These are phyloP conservation scores for Drosophila parvula DNA, from an alignment of 1,140 invertebrate species.

Conservation along the genomic window DNA sequence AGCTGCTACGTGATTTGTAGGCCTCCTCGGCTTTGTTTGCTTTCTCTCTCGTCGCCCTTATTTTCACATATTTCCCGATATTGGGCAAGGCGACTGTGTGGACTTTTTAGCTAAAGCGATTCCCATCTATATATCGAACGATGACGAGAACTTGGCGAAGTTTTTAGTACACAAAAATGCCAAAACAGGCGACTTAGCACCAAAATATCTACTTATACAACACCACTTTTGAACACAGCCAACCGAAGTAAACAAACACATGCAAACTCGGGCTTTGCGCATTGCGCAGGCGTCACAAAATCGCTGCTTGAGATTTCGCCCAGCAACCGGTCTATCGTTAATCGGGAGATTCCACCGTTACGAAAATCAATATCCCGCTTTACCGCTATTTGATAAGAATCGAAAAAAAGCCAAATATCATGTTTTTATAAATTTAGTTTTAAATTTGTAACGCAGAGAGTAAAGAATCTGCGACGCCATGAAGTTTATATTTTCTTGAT, in stretches of 20 bases:
- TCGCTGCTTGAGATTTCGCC: slow-evolving; percentile 14
- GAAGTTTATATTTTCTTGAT: too few species aligned
- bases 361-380: slow-evolving; percentile 36
- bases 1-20: slow-evolving; percentile 10
- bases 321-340: slow-evolving; percentile 49
- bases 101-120: slow-evolving; percentile 3
- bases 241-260: slow-evolving; percentile 76
- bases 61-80: slow-evolving; percentile 14
- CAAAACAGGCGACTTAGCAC: slow-evolving; percentile 56
- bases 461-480: too few species aligned
- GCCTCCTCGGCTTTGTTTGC: slow-evolving; percentile 21
- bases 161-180: slow-evolving; percentile 48
- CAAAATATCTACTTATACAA: slow-evolving; percentile 66
- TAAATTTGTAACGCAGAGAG: too few species aligned
- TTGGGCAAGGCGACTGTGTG: slow-evolving; percentile 1
- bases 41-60: slow-evolving; percentile 1
- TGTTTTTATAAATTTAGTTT: too few species aligned
- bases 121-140: slow-evolving; percentile 27
- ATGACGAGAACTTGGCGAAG: slow-evolving; percentile 23
- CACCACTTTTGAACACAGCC: slow-evolving; percentile 58
- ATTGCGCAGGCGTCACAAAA: slow-evolving; percentile 53
- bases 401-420: not conserved
- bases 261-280: slow-evolving; percentile 61
- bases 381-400: slow-evolving; percentile 13
- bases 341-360: slow-evolving; percentile 18